phyloP scores from a whole-genome alignment of 2,113 vertebrate species.

The Dissostichus mawsoni region DNA sequence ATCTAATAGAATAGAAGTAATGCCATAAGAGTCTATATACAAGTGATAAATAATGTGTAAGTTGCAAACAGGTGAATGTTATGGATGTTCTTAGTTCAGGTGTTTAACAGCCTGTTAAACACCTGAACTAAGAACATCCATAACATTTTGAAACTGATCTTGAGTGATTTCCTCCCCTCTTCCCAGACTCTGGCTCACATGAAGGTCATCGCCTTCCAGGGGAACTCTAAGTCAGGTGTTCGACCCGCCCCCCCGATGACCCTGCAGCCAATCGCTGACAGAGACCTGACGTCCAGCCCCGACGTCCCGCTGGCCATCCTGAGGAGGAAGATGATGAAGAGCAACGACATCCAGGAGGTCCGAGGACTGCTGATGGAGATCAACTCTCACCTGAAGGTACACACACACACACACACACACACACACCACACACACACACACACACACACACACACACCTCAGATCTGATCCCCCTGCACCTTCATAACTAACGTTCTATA shows the following conservation, averaged over 20 bases:
- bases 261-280: slow-evolving; percentile 79
- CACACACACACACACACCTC: no score
- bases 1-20: no score
- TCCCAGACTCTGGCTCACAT: slow-evolving; percentile 90
- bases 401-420: no score
- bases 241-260: slow-evolving; percentile 57
- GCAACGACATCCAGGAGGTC: slow-evolving; percentile 84
- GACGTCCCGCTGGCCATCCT: slow-evolving; percentile 94
- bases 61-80: no score
- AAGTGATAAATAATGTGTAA: no score
- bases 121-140: no score
- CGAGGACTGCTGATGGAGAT: slow-evolving; percentile 85
- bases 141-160: neutral
- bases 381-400: slow-evolving; percentile 83
- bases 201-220: slow-evolving; percentile 94
- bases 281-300: slow-evolving; percentile 90
- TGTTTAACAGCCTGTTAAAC: no score
- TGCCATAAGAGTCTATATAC: no score
- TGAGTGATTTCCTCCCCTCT: neutral
- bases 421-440: no score
- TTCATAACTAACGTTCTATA: no score
- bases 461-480: no score
- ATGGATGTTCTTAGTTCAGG: no score
- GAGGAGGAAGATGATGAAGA: slow-evolving; percentile 91
- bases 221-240: slow-evolving; percentile 74